Evolutionary conservation across 2,888 invertebrate genomes (phyloP).

Genomic region (Torymus texanus): DNA sequence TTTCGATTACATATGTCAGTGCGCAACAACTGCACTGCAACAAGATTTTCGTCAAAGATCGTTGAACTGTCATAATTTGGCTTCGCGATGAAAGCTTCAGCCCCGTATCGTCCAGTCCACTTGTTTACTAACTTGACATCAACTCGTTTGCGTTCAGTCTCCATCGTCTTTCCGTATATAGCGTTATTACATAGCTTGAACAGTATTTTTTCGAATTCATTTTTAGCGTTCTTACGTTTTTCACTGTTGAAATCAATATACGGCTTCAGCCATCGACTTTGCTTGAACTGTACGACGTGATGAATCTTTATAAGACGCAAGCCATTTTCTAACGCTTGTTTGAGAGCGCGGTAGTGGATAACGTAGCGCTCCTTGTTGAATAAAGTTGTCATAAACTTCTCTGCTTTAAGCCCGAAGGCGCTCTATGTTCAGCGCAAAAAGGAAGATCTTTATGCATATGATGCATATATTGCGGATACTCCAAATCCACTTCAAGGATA

Average conservation of each 20-base stretch:
- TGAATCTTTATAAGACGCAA: no score
- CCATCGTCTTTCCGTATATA: no score
- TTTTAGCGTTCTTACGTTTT: constrained; percentile 64
- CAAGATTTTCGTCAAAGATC: constrained; percentile 62
- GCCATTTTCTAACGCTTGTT: no score
- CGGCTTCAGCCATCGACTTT: constrained; percentile 62
- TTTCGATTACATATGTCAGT: constrained; percentile 62
- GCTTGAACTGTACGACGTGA: constrained; percentile 66
- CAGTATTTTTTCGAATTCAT: constrained; percentile 63
- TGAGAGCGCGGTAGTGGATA: no score
- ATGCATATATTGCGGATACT: not conserved
- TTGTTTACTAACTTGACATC: constrained; percentile 59
- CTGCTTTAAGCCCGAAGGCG: constrained; percentile 43
- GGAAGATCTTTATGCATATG: constrained; percentile 15
- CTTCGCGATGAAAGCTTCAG: constrained; percentile 58
- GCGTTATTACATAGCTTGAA: constrained; percentile 39
- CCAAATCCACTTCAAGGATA: no score
- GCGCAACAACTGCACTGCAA: constrained; percentile 62
- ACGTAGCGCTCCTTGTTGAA: no score
- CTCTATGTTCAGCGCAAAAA: constrained; percentile 62
- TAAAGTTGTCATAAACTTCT: constrained; percentile 62
- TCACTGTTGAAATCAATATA: constrained; percentile 67
- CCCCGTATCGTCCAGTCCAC: constrained; percentile 63
- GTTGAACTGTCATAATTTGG: constrained; percentile 67
- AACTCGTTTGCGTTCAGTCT: constrained; percentile 70